phyloP scores from a whole-genome alignment of 37 sponge, comb jelly and placozoan genomes.

The Tethya wilhelma region DNA sequence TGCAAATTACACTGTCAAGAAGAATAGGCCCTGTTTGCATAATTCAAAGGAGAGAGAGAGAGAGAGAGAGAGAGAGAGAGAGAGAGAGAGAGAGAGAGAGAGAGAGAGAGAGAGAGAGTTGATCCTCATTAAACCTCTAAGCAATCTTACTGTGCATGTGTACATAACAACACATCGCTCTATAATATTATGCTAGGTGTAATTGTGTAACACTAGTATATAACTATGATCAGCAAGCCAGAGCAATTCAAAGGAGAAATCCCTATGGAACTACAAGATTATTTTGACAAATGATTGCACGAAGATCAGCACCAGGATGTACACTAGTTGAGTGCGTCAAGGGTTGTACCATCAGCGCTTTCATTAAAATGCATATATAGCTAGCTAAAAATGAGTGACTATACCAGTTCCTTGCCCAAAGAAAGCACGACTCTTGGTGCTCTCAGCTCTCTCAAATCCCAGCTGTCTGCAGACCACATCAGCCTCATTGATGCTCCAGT shows the following conservation, averaged over 20 bases:
- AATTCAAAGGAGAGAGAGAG: background rate
- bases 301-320: no score
- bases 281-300: no score
- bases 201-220: no score
- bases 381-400: background rate
- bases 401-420: constrained; percentile 37
- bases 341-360: no score
- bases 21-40: constrained; percentile 30
- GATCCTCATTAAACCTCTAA: background rate
- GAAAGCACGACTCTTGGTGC: background rate
- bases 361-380: background rate
- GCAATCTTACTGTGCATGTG: background rate
- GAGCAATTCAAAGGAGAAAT: no score
- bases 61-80: constrained; percentile 19
- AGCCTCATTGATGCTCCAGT: constrained; percentile 45
- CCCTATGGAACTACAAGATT: no score
- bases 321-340: no score
- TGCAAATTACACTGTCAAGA: constrained; percentile 58
- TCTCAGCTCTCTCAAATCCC: constrained; percentile 1
- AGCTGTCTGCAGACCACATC: constrained; percentile 57
- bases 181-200: no score
- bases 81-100: background rate
- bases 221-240: no score
- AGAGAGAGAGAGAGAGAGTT: background rate
- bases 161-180: no score